Evolutionary conservation across 2,888 invertebrate genomes (phyloP).

Genomic region (Coronaproctus castanopsis): DNA sequence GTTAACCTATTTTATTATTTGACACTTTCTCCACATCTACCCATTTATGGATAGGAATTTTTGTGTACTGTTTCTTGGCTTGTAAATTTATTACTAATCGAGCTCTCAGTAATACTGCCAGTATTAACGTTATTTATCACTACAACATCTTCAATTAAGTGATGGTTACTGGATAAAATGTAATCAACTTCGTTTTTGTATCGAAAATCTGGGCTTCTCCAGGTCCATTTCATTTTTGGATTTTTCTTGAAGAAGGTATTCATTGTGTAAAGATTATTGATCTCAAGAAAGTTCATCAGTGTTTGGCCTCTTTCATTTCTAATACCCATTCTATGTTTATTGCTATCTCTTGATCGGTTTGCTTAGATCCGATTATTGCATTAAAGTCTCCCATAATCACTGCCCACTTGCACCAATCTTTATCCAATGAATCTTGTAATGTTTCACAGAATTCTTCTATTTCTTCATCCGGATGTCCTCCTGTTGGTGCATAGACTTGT

Average conservation of each 20-base stretch:
- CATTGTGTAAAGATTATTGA: neutral
- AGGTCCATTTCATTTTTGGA: neutral
- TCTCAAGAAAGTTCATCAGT: neutral
- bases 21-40: neutral
- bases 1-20: neutral
- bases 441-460: neutral
- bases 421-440: neutral
- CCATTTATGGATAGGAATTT: neutral
- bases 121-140: neutral
- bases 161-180: neutral
- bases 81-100: neutral
- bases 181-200: neutral
- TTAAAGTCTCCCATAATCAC: neutral
- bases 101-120: neutral
- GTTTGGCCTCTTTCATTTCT: neutral
- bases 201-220: neutral
- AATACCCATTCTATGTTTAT: neutral
- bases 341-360: neutral
- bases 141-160: neutral
- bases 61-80: neutral
- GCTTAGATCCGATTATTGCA: neutral
- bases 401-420: neutral
- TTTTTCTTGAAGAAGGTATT: neutral
- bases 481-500: neutral
- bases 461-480: neutral